Evolutionary conservation across 2,888 invertebrate species (phyloP).

Genomic region (Brachyopa scutellaris): DNA sequence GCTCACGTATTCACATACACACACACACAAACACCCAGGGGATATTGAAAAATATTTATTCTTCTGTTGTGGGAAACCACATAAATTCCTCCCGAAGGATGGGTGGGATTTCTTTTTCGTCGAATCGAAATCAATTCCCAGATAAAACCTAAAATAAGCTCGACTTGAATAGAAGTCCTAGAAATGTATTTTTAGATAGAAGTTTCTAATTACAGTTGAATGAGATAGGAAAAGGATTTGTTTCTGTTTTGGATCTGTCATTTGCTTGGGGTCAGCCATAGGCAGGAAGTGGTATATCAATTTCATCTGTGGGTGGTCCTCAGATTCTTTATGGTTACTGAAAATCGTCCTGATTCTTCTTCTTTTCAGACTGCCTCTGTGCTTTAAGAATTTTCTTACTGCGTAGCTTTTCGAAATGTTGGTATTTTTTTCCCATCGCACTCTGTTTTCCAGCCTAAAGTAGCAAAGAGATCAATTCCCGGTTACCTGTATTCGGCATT

Average conservation of each 20-base stretch:
- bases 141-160: slow-evolving; percentile 23
- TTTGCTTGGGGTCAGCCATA: neutral
- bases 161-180: slow-evolving; percentile 31
- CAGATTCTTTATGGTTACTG: no score
- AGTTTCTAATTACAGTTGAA: slow-evolving; percentile 39
- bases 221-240: neutral
- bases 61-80: slow-evolving; percentile 58
- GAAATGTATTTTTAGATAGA: slow-evolving; percentile 4
- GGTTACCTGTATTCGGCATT: neutral
- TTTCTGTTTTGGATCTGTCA: no score
- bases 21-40: no score
- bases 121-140: slow-evolving; percentile 16
- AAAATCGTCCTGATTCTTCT: no score
- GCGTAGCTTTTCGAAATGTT: no score
- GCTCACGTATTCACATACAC: neutral
- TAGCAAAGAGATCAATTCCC: no score
- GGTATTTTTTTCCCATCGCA: no score
- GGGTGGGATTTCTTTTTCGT: neutral
- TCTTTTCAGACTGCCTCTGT: no score
- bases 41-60: slow-evolving; percentile 59
- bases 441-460: no score
- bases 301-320: no score
- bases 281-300: no score
- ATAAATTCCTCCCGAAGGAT: slow-evolving; percentile 44
- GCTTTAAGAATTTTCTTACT: no score